Evolutionary conservation across 2,113 vertebrate species (phyloP).

Genomic region (Callorhinus ursinus): DNA sequence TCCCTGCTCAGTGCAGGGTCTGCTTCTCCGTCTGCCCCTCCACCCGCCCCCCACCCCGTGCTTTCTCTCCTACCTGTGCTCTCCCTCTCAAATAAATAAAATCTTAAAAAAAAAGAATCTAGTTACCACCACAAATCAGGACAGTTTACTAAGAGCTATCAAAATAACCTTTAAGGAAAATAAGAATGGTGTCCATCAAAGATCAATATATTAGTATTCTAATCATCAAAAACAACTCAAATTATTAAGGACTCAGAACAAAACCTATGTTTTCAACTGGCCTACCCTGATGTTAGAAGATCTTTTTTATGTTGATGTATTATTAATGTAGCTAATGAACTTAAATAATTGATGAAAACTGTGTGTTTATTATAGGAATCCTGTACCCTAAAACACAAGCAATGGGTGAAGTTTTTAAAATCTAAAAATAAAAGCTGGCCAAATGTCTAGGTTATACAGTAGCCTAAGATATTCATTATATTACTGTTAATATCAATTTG

Average conservation of each 20-base stretch:
- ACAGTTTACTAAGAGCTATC: background rate
- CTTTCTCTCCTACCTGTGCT: too few relatives aligned
- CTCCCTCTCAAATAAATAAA: too few relatives aligned
- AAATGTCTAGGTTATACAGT: slow-evolving; percentile 30
- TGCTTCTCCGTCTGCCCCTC: too few relatives aligned
- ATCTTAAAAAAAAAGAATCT: too few relatives aligned
- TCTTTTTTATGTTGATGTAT: background rate
- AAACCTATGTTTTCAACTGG: slow-evolving; percentile 20
- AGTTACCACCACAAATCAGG: background rate
- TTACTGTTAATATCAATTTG: background rate
- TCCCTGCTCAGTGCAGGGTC: too few relatives aligned
- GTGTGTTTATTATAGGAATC: background rate
- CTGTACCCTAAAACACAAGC: background rate
- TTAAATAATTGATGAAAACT: slow-evolving; percentile 70
- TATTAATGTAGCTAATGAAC: slow-evolving; percentile 63
- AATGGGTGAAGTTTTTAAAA: slow-evolving; percentile 42
- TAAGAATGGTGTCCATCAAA: background rate
- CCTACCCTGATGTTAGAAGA: background rate
- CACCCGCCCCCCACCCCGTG: too few relatives aligned
- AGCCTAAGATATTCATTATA: background rate
- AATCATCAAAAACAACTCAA: background rate
- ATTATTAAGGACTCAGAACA: slow-evolving; percentile 7
- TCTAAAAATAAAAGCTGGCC: background rate
- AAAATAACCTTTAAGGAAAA: slow-evolving; percentile 23
- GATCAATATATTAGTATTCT: background rate